phyloP scores from a whole-genome alignment of 2,888 invertebrate genomes.

The Seira ritae region DNA sequence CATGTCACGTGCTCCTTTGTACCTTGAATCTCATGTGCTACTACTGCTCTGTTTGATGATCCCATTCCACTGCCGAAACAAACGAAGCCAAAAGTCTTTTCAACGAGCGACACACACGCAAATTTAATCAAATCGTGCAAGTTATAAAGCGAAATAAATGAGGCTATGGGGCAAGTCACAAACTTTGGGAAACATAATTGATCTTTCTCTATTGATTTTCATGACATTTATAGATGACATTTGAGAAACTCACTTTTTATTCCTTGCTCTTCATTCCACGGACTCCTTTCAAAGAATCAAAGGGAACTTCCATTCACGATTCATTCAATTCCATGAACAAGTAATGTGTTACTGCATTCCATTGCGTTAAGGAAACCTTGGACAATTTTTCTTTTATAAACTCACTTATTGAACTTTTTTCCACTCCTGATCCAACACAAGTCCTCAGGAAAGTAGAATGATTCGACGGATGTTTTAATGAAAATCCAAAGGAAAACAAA shows the following conservation, averaged over 20 bases:
- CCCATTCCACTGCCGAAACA: neutral
- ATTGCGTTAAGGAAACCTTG: no score
- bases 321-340: neutral
- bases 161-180: neutral
- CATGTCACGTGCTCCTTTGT: neutral
- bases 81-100: neutral
- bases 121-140: neutral
- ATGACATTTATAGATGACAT: slow-evolving; percentile 7
- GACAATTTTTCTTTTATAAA: neutral
- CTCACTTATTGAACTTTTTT: neutral
- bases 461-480: neutral
- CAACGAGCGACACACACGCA: neutral
- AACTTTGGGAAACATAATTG: neutral
- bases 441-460: neutral
- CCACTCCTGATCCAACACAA: neutral
- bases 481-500: neutral
- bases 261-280: neutral
- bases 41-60: neutral
- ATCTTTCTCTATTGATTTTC: neutral
- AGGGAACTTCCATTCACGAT: neutral
- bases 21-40: neutral
- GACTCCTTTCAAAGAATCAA: neutral
- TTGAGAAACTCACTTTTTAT: neutral
- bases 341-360: neutral
- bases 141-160: neutral